Evolutionary conservation across 2,113 vertebrate genomes (phyloP).

Genomic region (Pelobates fuscus): DNA sequence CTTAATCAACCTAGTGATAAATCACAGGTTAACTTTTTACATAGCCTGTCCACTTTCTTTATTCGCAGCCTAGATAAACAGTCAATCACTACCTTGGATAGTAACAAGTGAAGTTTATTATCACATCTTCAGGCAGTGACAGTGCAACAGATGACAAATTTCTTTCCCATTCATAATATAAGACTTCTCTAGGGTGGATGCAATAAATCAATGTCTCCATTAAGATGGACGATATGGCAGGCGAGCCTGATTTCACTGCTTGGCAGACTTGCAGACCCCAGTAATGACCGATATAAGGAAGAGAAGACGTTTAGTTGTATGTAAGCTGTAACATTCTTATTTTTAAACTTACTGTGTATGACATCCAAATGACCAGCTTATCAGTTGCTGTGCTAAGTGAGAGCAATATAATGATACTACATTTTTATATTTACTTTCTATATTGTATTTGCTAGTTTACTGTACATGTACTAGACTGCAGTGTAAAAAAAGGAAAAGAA

Average conservation of each 20-base stretch:
- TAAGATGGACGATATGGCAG: slow-evolving; percentile 40
- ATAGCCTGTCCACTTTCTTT: slow-evolving; percentile 38
- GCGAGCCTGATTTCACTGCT: slow-evolving; percentile 39
- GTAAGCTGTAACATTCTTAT: too few species aligned
- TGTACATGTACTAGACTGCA: too few species aligned
- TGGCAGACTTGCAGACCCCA: not conserved
- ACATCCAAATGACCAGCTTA: too few species aligned
- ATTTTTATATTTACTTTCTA: too few species aligned
- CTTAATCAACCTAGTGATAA: slow-evolving; percentile 35
- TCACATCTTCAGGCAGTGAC: slow-evolving; percentile 50
- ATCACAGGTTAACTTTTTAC: slow-evolving; percentile 34
- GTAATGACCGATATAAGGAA: not conserved
- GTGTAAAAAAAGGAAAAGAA: too few species aligned
- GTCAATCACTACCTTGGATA: slow-evolving; percentile 42
- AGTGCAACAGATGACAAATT: slow-evolving; percentile 50
- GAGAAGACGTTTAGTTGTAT: not conserved
- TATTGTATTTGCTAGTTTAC: too few species aligned
- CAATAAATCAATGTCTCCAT: slow-evolving; percentile 51
- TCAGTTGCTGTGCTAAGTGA: too few species aligned
- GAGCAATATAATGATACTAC: too few species aligned
- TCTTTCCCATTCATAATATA: slow-evolving; percentile 49
- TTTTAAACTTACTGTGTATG: too few species aligned
- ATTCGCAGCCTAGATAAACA: slow-evolving; percentile 43
- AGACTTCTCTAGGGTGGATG: slow-evolving; percentile 39
- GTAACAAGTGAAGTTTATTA: slow-evolving; percentile 50